Percentiles rank a stretch among this genome's conserved stretches.
phyloP scores from a whole-genome alignment of 2,797 vertebrate genomes.

The Amazona ochrocephala region DNA sequence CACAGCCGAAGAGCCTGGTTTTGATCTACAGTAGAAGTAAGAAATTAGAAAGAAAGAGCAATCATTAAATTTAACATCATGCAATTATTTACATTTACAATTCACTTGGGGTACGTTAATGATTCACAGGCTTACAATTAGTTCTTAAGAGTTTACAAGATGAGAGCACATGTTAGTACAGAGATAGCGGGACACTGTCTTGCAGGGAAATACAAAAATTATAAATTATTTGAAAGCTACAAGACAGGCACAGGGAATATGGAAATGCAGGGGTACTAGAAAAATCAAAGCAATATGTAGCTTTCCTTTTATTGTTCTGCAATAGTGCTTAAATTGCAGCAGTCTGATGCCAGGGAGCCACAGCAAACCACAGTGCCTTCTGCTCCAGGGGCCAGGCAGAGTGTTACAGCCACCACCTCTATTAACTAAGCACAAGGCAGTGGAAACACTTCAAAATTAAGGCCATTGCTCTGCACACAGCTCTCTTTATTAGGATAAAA shows the following conservation, averaged over 20 bases:
- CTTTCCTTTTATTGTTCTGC: background rate
- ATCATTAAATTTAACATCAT: background rate
- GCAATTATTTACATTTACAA: background rate
- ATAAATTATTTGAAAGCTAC: background rate
- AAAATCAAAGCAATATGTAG: background rate
- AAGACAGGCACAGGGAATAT: background rate
- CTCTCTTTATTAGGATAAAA: background rate
- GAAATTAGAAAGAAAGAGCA: background rate
- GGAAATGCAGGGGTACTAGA: background rate
- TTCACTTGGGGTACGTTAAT: background rate
- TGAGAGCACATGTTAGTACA: background rate
- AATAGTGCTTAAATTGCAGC: background rate
- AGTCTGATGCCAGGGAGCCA: background rate
- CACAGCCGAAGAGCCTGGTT: constrained; percentile 96
- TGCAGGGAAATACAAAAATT: background rate
- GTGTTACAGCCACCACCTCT: background rate
- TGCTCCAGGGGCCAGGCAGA: background rate
- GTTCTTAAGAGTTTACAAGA: background rate
- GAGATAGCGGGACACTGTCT: background rate
- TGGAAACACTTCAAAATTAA: background rate
- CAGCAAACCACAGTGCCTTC: background rate
- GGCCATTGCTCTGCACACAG: background rate
- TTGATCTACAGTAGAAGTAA: constrained; percentile 80
- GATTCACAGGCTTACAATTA: background rate
- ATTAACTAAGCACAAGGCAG: background rate